These are phyloP conservation scores for Entomyzon cyanotis DNA, from an alignment of 2,113 vertebrate species.

Conservation along the genomic window DNA sequence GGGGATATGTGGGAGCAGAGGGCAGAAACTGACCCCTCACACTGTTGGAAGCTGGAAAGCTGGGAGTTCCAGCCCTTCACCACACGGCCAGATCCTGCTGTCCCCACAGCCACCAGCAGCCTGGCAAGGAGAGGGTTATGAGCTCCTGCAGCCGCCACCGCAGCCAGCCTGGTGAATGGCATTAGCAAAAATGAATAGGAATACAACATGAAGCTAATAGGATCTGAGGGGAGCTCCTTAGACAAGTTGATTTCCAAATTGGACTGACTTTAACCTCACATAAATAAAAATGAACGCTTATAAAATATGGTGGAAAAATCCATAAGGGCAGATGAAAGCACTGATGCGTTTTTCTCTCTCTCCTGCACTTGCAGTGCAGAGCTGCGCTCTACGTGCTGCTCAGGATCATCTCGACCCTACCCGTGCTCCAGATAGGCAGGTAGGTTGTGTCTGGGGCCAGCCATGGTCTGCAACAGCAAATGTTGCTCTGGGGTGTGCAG, in stretches of 20 bases:
- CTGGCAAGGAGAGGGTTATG: constrained; percentile 9
- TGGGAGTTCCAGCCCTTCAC: neutral
- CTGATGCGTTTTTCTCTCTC: neutral
- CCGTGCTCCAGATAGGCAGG: neutral
- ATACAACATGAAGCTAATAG: constrained; percentile 54
- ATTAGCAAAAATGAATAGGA: constrained; percentile 66
- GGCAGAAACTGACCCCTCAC: neutral
- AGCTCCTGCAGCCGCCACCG: neutral
- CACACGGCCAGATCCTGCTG: neutral
- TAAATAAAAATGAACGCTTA: constrained; percentile 58
- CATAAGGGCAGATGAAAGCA: constrained; percentile 32
- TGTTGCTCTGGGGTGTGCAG: neutral
- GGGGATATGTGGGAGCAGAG: no score
- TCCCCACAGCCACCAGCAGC: neutral
- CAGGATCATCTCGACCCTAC: fast-evolving
- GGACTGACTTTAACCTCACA: constrained; percentile 63
- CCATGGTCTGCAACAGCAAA: neutral
- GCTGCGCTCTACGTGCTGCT: neutral
- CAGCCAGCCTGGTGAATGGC: constrained; percentile 23
- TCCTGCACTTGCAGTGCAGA: neutral
- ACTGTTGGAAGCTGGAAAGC: neutral
- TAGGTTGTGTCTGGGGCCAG: neutral
- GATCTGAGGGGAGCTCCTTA: constrained; percentile 50
- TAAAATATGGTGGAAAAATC: constrained; percentile 59
- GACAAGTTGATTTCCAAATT: constrained; percentile 67